Percentiles rank a stretch among this genome's conserved stretches.
phyloP scores from a whole-genome alignment of 2,797 vertebrate genomes.

The Gymnocypris eckloni region DNA sequence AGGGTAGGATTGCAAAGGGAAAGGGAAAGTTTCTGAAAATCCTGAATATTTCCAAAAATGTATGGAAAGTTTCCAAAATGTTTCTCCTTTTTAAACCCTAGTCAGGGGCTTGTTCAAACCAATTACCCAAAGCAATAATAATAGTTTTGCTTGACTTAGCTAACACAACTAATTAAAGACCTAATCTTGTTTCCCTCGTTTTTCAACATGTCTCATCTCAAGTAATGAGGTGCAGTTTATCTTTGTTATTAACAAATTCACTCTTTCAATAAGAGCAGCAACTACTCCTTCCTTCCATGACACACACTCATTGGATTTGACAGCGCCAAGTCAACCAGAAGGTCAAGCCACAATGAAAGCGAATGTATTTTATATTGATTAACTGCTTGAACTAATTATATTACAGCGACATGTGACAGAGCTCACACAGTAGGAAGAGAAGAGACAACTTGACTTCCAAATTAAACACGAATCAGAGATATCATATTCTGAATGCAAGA shows the following conservation, averaged over 20 bases:
- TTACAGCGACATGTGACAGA: slow-evolving; percentile 43
- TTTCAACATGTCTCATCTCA: background rate
- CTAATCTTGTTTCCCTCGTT: background rate
- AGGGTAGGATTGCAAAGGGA: background rate
- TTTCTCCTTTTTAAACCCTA: background rate
- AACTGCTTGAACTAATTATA: slow-evolving; percentile 44
- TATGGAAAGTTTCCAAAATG: background rate
- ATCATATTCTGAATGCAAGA: slow-evolving; percentile 1
- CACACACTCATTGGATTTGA: slow-evolving; percentile 11
- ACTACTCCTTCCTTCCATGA: background rate
- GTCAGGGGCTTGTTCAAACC: background rate
- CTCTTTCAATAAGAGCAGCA: background rate
- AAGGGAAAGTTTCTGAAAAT: background rate
- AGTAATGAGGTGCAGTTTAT: background rate
- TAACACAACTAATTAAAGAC: background rate
- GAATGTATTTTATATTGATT: slow-evolving; percentile 40
- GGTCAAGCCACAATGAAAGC: slow-evolving; percentile 35
- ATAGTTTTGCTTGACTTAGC: background rate
- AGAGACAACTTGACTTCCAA: slow-evolving; percentile 1
- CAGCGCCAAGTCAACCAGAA: slow-evolving; percentile 27
- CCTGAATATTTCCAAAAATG: background rate
- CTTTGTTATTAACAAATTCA: background rate
- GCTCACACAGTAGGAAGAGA: slow-evolving; percentile 3
- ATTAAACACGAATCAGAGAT: background rate
- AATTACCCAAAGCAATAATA: background rate